Evolutionary conservation across 1,140 invertebrate species (phyloP).

Genomic region (Eumaeus atala): DNA sequence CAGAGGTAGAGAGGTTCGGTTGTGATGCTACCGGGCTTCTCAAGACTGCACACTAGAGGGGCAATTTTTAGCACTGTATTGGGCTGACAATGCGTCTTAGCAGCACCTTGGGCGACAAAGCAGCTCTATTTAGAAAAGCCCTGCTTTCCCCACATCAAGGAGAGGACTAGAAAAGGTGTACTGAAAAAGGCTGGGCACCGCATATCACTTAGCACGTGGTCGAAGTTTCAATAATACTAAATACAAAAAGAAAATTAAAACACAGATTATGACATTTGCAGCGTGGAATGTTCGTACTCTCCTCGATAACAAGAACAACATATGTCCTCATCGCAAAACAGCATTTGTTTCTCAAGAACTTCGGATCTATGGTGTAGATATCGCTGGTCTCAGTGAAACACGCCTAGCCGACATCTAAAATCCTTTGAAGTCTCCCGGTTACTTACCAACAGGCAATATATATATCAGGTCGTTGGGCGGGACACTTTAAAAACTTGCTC

Average conservation of each 20-base stretch:
- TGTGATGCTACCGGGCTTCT: constrained; percentile 16
- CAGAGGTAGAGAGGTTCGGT: constrained; percentile 16
- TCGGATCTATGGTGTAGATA: not conserved
- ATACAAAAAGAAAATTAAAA: not conserved
- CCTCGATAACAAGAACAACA: not conserved
- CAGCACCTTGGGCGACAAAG: constrained; percentile 13
- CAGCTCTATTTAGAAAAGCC: constrained; percentile 14
- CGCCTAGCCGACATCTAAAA: not conserved
- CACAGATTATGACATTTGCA: not conserved
- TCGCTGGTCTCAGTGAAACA: not conserved
- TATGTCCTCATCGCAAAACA: constrained; percentile 20
- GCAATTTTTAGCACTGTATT: constrained; percentile 18
- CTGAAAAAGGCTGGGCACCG: not conserved
- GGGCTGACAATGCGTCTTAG: constrained; percentile 15
- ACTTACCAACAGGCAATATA: not conserved
- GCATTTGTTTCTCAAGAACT: not conserved
- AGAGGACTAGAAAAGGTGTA: constrained; percentile 8
- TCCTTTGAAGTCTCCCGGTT: not conserved
- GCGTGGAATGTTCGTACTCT: not conserved
- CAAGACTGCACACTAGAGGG: constrained; percentile 16
- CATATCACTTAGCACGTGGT: not conserved
- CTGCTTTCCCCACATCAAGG: constrained; percentile 14
- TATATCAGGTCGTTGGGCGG: not conserved
- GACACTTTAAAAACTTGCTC: not conserved
- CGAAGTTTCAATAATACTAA: not conserved